Conservation (phyloP, 2,888 invertebrate genomes). For the Noctua pronuba region DNA sequence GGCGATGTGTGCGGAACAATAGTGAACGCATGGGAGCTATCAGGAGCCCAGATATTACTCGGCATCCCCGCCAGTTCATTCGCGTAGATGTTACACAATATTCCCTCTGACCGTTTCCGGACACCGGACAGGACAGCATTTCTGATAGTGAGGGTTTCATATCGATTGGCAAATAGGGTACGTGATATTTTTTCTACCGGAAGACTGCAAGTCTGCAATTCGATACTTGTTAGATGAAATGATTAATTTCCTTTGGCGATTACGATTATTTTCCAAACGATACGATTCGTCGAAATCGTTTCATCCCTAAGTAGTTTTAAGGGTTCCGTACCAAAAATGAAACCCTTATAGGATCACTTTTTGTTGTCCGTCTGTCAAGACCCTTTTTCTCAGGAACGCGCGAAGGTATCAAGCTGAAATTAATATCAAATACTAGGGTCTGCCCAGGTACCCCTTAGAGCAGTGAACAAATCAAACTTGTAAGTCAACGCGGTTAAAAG, state of each 20-base stretch:
- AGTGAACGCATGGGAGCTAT: constrained; percentile 34
- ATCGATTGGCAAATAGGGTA: constrained; percentile 6
- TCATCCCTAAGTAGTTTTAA: not conserved
- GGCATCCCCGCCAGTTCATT: constrained; percentile 19
- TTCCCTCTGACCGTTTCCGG: constrained; percentile 14
- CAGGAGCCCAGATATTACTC: constrained; percentile 18
- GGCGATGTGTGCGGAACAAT: constrained; percentile 47
- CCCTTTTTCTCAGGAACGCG: too few relatives aligned
- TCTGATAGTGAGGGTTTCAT: constrained; percentile 11
- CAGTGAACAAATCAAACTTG: too few relatives aligned
- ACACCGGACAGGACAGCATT: constrained; percentile 10
- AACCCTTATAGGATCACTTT: too few relatives aligned
- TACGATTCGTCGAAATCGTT: constrained; percentile 1
- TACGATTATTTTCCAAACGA: not conserved
- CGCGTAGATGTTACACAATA: constrained; percentile 29
- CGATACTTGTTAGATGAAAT: not conserved
- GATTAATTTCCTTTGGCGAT: not conserved
- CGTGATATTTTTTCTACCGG: not conserved
- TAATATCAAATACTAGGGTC: too few relatives aligned
- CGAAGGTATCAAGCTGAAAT: too few relatives aligned
- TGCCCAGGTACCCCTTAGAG: too few relatives aligned
- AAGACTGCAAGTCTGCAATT: not conserved
- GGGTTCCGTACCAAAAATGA: too few relatives aligned
- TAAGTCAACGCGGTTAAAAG: too few relatives aligned
- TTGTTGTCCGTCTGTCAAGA: too few relatives aligned